Conservation (phyloP, 1,140 invertebrate species). For the Ooceraea biroi region DNA sequence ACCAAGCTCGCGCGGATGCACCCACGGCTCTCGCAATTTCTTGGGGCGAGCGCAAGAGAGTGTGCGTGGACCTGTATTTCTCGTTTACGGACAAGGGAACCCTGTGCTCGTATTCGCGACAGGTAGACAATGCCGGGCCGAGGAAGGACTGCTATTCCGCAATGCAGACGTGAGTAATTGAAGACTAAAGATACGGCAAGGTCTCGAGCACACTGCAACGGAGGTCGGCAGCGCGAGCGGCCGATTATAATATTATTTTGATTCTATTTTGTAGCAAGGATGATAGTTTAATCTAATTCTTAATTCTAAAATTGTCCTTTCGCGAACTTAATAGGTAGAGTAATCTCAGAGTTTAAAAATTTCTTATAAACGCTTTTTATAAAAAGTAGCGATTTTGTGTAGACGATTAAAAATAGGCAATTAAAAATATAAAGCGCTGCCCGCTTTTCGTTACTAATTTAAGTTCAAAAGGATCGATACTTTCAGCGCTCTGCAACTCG, state of each 20-base stretch:
- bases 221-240: neutral
- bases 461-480: neutral
- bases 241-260: neutral
- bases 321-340: no score
- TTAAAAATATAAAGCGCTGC: neutral
- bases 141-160: slow-evolving; percentile 1
- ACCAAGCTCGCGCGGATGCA: slow-evolving; percentile 16
- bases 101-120: slow-evolving; percentile 27
- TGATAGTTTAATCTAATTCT: no score
- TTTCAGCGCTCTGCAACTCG: neutral
- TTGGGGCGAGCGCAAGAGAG: slow-evolving; percentile 25
- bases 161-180: slow-evolving; percentile 18
- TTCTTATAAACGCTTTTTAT: neutral
- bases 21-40: slow-evolving; percentile 68
- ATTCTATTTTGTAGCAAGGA: neutral
- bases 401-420: neutral
- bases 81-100: slow-evolving; percentile 50
- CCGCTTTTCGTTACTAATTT: slow-evolving; percentile 3
- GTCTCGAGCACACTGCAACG: neutral
- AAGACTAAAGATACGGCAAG: slow-evolving; percentile 9
- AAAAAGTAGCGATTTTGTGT: neutral
- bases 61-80: slow-evolving; percentile 40
- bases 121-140: slow-evolving; percentile 39
- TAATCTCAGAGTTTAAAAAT: no score
- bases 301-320: no score